Percentiles rank a stretch among this genome's conserved stretches.
Conservation (phyloP, 2,113 vertebrate genomes). For the Struthidea cinerea region DNA sequence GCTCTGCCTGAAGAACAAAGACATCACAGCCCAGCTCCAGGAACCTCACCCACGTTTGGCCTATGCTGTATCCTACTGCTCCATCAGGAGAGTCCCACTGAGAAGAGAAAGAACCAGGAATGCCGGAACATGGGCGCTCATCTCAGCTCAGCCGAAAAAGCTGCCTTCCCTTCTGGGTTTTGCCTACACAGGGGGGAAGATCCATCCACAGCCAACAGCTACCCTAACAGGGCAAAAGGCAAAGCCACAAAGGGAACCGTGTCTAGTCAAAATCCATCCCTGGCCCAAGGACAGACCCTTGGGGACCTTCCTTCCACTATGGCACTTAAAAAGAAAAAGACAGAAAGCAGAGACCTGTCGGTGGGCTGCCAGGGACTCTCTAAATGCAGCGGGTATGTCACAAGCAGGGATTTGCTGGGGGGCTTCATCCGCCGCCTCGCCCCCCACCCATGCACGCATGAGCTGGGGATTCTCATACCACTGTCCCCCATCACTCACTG, state of each 20-base stretch:
- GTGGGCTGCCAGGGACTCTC: neutral
- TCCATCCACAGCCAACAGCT: neutral
- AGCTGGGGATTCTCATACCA: neutral
- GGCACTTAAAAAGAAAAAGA: neutral
- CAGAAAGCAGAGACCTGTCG: neutral
- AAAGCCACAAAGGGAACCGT: neutral
- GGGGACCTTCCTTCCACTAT: neutral
- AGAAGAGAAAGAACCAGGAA: neutral
- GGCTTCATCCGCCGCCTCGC: neutral
- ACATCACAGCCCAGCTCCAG: constrained; percentile 23
- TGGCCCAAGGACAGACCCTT: neutral
- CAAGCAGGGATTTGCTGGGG: neutral
- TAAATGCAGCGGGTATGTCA: neutral
- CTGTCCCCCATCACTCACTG: neutral
- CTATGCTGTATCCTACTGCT: neutral
- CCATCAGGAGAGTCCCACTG: neutral
- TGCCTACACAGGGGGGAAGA: neutral
- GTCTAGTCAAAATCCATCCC: neutral
- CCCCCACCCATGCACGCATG: accelerated
- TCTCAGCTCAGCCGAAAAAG: neutral
- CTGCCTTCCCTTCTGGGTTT: neutral
- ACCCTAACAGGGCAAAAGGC: neutral
- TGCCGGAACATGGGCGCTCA: neutral
- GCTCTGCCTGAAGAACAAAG: constrained; percentile 56
- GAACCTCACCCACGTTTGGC: constrained; percentile 14